These are phyloP conservation scores for Percopsis omiscomaycus DNA, from an alignment of 2,797 vertebrate genomes.

Conservation along the genomic window DNA sequence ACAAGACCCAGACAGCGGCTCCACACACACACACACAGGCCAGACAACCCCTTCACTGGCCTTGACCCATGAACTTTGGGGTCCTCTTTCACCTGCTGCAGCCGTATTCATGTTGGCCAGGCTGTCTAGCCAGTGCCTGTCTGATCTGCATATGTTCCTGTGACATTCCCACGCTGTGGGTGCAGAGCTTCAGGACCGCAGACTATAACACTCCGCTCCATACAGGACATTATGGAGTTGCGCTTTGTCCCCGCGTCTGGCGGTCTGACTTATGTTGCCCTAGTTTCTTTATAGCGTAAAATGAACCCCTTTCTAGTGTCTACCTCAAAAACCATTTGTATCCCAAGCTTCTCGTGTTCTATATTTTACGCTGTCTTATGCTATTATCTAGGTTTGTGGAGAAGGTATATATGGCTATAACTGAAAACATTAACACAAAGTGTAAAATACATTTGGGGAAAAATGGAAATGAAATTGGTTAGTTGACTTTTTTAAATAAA, in stretches of 20 bases:
- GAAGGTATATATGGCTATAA: too few species aligned
- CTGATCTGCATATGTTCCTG: conserved; percentile 67
- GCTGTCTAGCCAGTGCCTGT: conserved; percentile 65
- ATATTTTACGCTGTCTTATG: too few species aligned
- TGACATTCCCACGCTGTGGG: conserved; percentile 72
- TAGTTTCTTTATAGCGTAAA: neutral
- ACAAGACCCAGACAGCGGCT: conserved; percentile 53
- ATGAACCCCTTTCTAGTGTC: too few species aligned
- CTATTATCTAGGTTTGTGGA: too few species aligned
- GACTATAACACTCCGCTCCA: conserved; percentile 40
- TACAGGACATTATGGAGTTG: conserved; percentile 52
- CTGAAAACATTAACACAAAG: too few species aligned
- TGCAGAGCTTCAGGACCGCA: conserved; percentile 34
- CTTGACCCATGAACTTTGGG: conserved; percentile 85
- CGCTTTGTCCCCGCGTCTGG: conserved; percentile 52
- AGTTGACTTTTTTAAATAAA: too few species aligned
- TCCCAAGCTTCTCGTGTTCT: too few species aligned
- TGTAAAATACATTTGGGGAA: too few species aligned
- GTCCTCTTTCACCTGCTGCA: conserved; percentile 77
- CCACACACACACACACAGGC: conserved; percentile 34
- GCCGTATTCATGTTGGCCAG: conserved; percentile 64
- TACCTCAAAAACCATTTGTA: too few species aligned
- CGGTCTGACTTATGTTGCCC: conserved; percentile 44
- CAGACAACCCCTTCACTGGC: conserved; percentile 72
- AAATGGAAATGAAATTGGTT: too few species aligned